These are phyloP conservation scores for Catostylus mosaicus DNA, from an alignment of 30 jellyfish, hydroid and myxozoan species.

Conservation along the genomic window DNA sequence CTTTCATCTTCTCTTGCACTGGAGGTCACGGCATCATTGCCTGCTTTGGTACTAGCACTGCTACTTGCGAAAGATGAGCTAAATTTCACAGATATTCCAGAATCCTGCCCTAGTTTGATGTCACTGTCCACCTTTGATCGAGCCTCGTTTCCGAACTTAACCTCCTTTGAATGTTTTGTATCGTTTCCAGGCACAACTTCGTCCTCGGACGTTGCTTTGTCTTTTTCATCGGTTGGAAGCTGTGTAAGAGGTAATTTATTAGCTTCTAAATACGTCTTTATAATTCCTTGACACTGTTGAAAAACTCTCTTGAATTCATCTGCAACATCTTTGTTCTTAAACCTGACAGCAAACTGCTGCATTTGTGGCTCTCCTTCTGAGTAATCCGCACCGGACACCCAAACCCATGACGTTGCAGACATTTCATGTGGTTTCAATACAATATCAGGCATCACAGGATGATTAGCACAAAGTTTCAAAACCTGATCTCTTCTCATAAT, in stretches of 20 bases:
- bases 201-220: not conserved
- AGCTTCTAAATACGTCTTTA: slow-evolving; percentile 20
- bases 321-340: slow-evolving; percentile 49
- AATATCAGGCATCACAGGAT: slow-evolving; percentile 48
- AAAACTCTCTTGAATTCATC: slow-evolving; percentile 45
- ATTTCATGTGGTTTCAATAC: slow-evolving; percentile 38
- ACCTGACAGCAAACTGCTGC: slow-evolving; percentile 55
- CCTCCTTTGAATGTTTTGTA: not conserved
- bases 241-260: not conserved
- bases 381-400: slow-evolving; percentile 62
- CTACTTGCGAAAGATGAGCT: not conserved
- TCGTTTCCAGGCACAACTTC: not conserved
- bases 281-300: slow-evolving; percentile 35
- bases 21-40: not conserved
- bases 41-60: not conserved
- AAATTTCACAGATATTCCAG: not conserved
- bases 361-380: slow-evolving; percentile 58
- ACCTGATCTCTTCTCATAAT: slow-evolving; percentile 75
- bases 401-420: slow-evolving; percentile 29
- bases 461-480: slow-evolving; percentile 65
- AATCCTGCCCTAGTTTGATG: not conserved
- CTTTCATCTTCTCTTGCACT: not conserved
- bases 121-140: not conserved
- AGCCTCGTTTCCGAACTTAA: not conserved
- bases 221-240: not conserved